Percentiles rank a stretch among this genome's conserved stretches.
Evolutionary conservation across 2,797 vertebrate species (phyloP).

Genomic region (Clarias pachynema): DNA sequence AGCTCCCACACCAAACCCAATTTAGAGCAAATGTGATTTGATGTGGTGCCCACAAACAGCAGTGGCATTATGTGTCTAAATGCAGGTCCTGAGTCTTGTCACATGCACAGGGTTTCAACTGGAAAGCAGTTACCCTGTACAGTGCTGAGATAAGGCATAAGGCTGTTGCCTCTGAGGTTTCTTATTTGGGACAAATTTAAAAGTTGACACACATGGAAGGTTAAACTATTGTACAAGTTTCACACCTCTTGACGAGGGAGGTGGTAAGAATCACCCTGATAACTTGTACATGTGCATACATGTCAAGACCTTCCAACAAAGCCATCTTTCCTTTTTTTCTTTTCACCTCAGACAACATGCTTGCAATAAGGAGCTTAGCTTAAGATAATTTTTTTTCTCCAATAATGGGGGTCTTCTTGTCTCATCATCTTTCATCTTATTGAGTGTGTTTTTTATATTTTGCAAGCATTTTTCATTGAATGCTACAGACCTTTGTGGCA

Average conservation of each 20-base stretch:
- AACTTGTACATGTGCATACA: neutral
- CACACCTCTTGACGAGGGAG: neutral
- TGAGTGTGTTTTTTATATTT: neutral
- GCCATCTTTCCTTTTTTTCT: neutral
- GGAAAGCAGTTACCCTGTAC: neutral
- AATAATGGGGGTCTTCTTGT: neutral
- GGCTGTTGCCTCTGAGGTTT: neutral
- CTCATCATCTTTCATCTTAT: neutral
- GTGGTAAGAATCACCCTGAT: conserved; percentile 12
- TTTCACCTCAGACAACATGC: neutral
- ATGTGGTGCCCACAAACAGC: conserved; percentile 42
- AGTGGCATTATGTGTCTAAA: conserved; percentile 38
- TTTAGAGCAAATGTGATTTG: conserved; percentile 39
- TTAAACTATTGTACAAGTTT: neutral
- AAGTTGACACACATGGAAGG: neutral
- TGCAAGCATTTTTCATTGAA: neutral
- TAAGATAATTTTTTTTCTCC: neutral
- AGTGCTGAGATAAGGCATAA: neutral
- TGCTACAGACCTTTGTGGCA: neutral
- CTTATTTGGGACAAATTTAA: neutral
- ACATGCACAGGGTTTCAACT: conserved; percentile 6
- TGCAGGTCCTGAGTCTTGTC: conserved; percentile 45
- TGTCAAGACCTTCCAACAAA: conserved; percentile 12
- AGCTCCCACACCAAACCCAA: conserved; percentile 40
- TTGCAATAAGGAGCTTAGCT: neutral